phyloP scores from a whole-genome alignment of 1,140 invertebrate genomes.

The Leucophenga varia region DNA sequence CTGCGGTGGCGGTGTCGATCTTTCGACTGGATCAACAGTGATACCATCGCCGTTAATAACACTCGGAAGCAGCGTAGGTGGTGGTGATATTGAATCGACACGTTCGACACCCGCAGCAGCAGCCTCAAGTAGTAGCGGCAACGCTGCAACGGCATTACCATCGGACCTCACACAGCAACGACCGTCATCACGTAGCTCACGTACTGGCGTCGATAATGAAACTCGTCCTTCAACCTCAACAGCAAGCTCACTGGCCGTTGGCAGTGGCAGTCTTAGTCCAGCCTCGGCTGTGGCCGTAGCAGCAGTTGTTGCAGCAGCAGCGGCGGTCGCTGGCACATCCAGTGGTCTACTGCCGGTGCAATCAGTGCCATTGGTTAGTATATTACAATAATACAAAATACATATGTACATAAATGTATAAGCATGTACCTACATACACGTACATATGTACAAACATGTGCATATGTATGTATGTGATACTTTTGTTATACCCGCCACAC shows the following conservation, averaged over 20 bases:
- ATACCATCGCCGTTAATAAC: slow-evolving; percentile 40
- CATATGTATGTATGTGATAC: no score
- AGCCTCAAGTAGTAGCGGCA: slow-evolving; percentile 17
- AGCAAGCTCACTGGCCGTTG: slow-evolving; percentile 2
- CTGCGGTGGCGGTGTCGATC: slow-evolving; percentile 28
- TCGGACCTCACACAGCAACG: slow-evolving; percentile 42
- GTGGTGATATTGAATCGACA: slow-evolving; percentile 26
- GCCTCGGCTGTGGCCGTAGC: slow-evolving; percentile 10
- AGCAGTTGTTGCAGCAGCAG: background rate
- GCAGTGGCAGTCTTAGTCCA: slow-evolving; percentile 35
- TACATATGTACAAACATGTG: no score
- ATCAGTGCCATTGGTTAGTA: slow-evolving; percentile 79
- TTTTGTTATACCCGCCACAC: no score
- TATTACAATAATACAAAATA: no score
- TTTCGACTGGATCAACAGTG: slow-evolving; percentile 42
- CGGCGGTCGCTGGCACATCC: slow-evolving; percentile 69
- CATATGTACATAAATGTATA: no score
- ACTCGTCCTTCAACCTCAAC: slow-evolving; percentile 9
- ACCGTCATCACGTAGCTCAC: slow-evolving; percentile 43
- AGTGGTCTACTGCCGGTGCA: slow-evolving; percentile 80
- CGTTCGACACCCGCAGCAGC: slow-evolving; percentile 34
- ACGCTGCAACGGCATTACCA: slow-evolving; percentile 23
- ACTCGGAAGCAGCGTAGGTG: slow-evolving; percentile 4
- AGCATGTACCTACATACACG: no score
- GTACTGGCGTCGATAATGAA: slow-evolving; percentile 15